These are phyloP conservation scores for Cacatua alba DNA, from an alignment of 2,113 vertebrate genomes.

Conservation along the genomic window DNA sequence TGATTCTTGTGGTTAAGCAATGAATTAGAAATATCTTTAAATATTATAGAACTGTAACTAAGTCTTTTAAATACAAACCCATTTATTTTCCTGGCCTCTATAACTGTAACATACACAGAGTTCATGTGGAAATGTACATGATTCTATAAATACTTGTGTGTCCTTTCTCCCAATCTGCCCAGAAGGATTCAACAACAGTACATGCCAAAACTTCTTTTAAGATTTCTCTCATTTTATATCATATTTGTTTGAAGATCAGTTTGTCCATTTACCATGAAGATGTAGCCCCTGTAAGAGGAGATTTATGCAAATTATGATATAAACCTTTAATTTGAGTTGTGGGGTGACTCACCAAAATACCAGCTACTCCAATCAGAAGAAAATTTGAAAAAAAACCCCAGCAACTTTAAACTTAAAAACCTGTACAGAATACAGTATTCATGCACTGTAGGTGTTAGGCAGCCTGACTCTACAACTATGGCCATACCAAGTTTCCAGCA, in stretches of 20 bases:
- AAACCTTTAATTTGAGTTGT: neutral
- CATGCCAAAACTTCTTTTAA: neutral
- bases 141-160: neutral
- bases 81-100: neutral
- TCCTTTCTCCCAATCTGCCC: neutral
- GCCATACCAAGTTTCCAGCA: neutral
- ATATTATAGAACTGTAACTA: neutral
- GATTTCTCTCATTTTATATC: neutral
- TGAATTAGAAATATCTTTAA: neutral
- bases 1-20: neutral
- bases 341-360: neutral
- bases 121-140: neutral
- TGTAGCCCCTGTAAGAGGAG: neutral
- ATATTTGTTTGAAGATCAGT: neutral
- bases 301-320: neutral
- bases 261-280: neutral
- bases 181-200: neutral
- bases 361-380: rapidly evolving
- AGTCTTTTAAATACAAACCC: neutral
- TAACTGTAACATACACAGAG: neutral
- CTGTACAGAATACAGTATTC: neutral
- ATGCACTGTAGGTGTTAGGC: neutral
- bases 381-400: neutral
- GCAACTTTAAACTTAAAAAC: neutral
- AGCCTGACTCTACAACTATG: neutral